Conservation (phyloP, 2,113 vertebrate genomes). For the Thermophis baileyi region DNA sequence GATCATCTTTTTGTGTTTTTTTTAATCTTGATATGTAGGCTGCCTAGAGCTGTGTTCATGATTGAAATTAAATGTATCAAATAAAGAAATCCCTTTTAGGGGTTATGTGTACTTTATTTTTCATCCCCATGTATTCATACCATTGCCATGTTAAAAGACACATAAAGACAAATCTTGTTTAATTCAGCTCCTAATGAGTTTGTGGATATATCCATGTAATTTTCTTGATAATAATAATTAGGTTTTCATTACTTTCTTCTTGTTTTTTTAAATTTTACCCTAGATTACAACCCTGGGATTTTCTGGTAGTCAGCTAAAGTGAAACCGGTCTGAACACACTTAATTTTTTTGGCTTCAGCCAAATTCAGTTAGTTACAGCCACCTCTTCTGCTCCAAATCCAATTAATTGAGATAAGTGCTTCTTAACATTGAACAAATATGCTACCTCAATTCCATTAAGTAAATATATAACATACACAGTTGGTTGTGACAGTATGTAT, state of each 20-base stretch:
- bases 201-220: not conserved
- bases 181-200: not conserved
- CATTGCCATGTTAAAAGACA: not conserved
- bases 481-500: not conserved
- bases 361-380: not conserved
- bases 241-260: not conserved
- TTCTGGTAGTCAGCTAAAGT: not conserved
- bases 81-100: not conserved
- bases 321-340: not conserved
- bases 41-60: not conserved
- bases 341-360: not conserved
- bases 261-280: not conserved
- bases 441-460: not conserved
- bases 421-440: not conserved
- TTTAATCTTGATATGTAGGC: not conserved
- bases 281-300: not conserved
- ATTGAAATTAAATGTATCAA: not conserved
- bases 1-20: not conserved
- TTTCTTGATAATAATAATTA: not conserved
- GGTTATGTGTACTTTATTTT: not conserved
- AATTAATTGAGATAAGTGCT: not conserved
- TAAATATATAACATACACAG: not conserved
- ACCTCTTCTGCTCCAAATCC: not conserved
- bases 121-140: not conserved
- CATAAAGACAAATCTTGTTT: not conserved